Base-by-base conservation (phyloP, 2,113 vertebrate species). In the Cyanistes caeruleus region DNA sequence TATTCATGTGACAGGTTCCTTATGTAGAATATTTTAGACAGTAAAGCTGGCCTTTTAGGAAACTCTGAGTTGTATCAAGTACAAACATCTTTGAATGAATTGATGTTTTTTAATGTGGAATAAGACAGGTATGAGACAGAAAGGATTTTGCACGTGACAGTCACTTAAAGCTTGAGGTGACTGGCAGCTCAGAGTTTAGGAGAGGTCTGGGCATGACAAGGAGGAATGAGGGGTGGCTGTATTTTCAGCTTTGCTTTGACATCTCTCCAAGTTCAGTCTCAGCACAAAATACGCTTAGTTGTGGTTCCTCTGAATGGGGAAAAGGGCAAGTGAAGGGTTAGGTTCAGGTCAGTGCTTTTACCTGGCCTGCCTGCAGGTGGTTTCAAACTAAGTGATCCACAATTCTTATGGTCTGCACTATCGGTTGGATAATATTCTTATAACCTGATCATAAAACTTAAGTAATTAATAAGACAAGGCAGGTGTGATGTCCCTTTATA, bases 191-290 rank as follows among this genome's bases (percentile, higher is more conserved):
- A 39, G 0, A 76, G 28, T 76, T 65, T 24, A 35, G 76, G 55
- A 85, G 53, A 68, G 15, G 4, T 65, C 51, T 58, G 5, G 76
- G 15, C 31, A 53, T 23, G 15, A 15, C 49, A 62, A 79, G 44
- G 46, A 73, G 55, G 53, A 86, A 80, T 65, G 53, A 13, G 30
- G 43, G 37, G 70, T 15, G 31, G 41, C 37, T 0, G 1, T 69
- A 43, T 31, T 41, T 64, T 72, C 0, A 2, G 2, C 33, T 74
- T 31, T 10, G 15, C 11, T 20, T 20, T 22, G 48, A n/a, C 41
- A 12, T 14, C 11, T 68, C 13, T 82, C 31, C 0, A 0, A 46
- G 41, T 39, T 79, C 10, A 23, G 13, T 28, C 17, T 41, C 7
- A 1, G 48, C 35, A 52, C 27, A 31, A 92, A 77, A 39, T 33